Percentiles rank a stretch among this genome's conserved stretches.
These are phyloP conservation scores for Phyllotreta striolata DNA, from an alignment of 2,888 invertebrate species.

Conservation along the genomic window DNA sequence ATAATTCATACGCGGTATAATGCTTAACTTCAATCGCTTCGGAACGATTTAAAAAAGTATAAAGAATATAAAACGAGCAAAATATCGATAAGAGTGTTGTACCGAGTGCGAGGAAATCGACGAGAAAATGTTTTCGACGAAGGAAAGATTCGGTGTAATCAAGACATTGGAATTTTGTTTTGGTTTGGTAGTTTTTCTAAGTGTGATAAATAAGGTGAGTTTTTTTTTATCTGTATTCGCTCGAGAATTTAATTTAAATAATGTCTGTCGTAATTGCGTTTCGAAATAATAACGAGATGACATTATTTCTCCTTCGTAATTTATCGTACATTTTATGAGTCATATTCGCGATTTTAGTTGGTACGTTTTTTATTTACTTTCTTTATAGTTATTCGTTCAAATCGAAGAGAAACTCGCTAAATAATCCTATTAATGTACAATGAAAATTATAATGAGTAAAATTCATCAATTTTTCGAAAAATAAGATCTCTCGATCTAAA, in stretches of 20 bases:
- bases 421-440: no score
- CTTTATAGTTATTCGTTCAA: no score
- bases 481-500: no score
- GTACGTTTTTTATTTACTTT: no score
- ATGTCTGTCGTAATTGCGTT: no score
- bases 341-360: no score
- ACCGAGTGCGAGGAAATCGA: not conserved
- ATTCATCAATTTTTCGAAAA: no score
- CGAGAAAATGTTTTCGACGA: not conserved
- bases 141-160: not conserved
- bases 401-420: no score
- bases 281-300: no score
- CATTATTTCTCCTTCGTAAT: no score
- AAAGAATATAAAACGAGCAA: not conserved
- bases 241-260: not conserved
- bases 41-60: conserved; percentile 2
- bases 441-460: no score
- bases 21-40: not conserved
- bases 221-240: not conserved
- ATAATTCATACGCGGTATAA: conserved; percentile 10
- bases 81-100: not conserved
- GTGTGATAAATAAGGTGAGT: conserved; percentile 32
- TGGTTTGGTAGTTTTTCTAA: conserved; percentile 28
- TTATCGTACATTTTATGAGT: no score
- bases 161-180: not conserved